phyloP scores from a whole-genome alignment of 2,113 vertebrate genomes.

The Phrynocephalus versicolor region DNA sequence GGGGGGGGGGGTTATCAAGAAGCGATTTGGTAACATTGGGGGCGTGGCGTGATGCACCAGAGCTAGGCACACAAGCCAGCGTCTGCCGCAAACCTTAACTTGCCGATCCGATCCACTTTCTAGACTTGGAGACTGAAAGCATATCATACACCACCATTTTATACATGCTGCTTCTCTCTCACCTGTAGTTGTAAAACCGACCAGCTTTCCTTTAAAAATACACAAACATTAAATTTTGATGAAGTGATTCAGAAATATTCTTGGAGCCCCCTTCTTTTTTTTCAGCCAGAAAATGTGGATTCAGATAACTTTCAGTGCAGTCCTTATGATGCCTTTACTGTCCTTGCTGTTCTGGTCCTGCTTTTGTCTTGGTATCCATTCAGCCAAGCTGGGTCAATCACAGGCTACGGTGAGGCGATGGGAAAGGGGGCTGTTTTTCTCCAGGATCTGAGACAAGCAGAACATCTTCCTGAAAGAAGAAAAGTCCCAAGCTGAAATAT shows the following conservation, averaged over 20 bases:
- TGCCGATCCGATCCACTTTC: too few species aligned
- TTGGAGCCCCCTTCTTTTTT: too few species aligned
- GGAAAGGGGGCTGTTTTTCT: slow-evolving; percentile 22
- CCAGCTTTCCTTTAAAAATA: neutral
- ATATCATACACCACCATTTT: neutral
- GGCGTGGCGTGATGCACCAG: too few species aligned
- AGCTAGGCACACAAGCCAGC: too few species aligned
- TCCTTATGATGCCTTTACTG: neutral
- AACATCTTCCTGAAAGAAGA: slow-evolving; percentile 66
- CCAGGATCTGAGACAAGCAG: slow-evolving; percentile 69
- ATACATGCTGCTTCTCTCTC: neutral
- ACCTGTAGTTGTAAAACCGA: neutral
- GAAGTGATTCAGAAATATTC: neutral
- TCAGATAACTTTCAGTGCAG: neutral
- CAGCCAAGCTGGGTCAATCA: slow-evolving; percentile 23
- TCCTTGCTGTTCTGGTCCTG: neutral
- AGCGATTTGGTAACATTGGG: neutral
- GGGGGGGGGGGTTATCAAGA: neutral
- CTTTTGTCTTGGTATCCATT: neutral
- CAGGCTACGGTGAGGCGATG: slow-evolving; percentile 50
- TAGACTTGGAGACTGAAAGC: too few species aligned
- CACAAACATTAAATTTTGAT: neutral
- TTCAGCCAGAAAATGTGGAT: neutral
- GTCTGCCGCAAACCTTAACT: neutral
- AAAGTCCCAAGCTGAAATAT: slow-evolving; percentile 35